Evolutionary conservation across 2,888 invertebrate species (phyloP).

Genomic region (Zaprionus bogoriensis): DNA sequence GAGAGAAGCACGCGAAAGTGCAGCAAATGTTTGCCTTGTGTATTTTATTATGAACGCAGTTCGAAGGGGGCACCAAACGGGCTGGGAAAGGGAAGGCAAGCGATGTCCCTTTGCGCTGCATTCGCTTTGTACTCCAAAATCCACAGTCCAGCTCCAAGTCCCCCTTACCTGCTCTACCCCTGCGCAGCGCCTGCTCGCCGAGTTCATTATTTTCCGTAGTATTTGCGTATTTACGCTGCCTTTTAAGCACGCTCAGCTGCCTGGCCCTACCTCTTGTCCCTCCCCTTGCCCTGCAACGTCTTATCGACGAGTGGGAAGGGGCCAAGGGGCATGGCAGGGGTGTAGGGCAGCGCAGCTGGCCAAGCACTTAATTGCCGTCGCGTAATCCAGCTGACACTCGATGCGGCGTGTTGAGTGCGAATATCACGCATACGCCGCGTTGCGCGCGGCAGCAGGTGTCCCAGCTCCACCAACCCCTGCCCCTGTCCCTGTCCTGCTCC

Average conservation of each 20-base stretch:
- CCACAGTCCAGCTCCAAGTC: neutral
- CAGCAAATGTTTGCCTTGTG: slow-evolving; percentile 58
- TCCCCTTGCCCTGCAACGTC: slow-evolving; percentile 31
- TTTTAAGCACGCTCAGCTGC: slow-evolving; percentile 48
- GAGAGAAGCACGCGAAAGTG: slow-evolving; percentile 27
- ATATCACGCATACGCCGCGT: slow-evolving; percentile 39
- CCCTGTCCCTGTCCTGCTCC: neutral
- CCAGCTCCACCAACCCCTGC: neutral
- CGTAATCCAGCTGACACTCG: slow-evolving; percentile 29
- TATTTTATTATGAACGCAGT: slow-evolving; percentile 58
- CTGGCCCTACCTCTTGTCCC: slow-evolving; percentile 3
- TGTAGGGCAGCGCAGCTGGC: slow-evolving; percentile 3
- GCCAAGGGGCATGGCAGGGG: no score
- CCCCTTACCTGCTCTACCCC: neutral
- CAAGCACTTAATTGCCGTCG: slow-evolving; percentile 39
- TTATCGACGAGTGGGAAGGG: slow-evolving; percentile 17
- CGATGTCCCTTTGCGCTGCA: no score
- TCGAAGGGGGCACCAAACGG: slow-evolving; percentile 32
- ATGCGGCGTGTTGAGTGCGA: slow-evolving; percentile 23
- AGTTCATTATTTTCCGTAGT: slow-evolving; percentile 54
- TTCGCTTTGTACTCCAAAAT: no score
- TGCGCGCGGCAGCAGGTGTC: slow-evolving; percentile 8
- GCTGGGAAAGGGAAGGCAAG: neutral
- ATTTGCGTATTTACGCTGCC: slow-evolving; percentile 64
- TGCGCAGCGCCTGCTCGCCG: neutral